Base-by-base conservation (phyloP, 2,888 invertebrate genomes). In the Stramonita haemastoma region DNA sequence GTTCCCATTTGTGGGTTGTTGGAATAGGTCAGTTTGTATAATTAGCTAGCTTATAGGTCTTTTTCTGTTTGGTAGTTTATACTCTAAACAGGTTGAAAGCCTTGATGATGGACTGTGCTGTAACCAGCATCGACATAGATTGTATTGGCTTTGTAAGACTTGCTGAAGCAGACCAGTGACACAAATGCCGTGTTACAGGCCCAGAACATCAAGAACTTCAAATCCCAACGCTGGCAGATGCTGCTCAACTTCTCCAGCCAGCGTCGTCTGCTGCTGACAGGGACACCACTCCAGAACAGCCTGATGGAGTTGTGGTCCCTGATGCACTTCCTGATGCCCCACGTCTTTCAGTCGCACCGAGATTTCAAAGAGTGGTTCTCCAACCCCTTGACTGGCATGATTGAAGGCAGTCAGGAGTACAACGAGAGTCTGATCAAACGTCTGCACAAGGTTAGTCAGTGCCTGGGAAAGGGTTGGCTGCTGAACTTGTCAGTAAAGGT, bases 151-250 rank as follows among this genome's bases (percentile, higher is more conserved):
- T 46, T 46, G 46, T 46, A 46, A 46, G 46, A 46, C 46, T n/a
- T n/a, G n/a, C n/a, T 46, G 8, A 46, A 46, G 46, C 46, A 46
- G 46, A 8, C 46, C 46, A 46, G 2, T 70, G 70, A 70, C 70
- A 70, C 19, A 70, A 70, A 70, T 70, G 70, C 2, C 26, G 1
- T 32, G 15, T 29, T 32, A 0, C 92, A 99, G 96, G 99, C 99
- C 73, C 99, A 99, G 96, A 99, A 99, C 96, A 99, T 99, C 91
- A 99, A 99, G 96, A 99, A 99, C 96, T 99, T 99, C 96, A 99
- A 99, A 96, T 99, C 99, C 34, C 99, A 99, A 96, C 97, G 99
- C 91, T 99, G 99, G 99, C 99, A 99, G 96, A 97, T 99, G 95
- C 96, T 99, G 92, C 97, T 99, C 90, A 99, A 99, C 95, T 99